These are phyloP conservation scores for Hydrochoerus hydrochaeris DNA, from an alignment of 2,113 vertebrate species.

Conservation along the genomic window DNA sequence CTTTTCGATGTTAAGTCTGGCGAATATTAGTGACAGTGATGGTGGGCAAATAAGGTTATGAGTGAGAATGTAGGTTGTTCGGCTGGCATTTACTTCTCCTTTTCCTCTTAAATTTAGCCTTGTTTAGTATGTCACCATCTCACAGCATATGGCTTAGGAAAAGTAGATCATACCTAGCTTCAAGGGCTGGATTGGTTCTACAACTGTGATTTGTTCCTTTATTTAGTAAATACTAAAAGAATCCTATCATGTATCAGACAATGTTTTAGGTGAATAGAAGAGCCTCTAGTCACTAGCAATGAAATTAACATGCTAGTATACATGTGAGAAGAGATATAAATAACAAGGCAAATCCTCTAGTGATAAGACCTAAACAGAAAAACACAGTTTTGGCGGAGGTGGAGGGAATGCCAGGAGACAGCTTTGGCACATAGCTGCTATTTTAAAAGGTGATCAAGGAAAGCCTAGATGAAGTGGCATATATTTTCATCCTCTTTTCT, in stretches of 20 bases:
- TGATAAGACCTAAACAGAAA: not conserved
- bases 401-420: not conserved
- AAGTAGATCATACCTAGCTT: not conserved
- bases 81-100: not conserved
- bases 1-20: not conserved
- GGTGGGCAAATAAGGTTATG: not conserved
- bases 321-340: not conserved
- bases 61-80: not conserved
- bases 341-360: not conserved
- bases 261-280: not conserved
- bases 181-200: not conserved
- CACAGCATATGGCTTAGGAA: not conserved
- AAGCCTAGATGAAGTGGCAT: not conserved
- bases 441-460: not conserved
- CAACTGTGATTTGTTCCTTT: not conserved
- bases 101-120: not conserved
- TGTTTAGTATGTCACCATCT: not conserved
- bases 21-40: not conserved
- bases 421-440: not conserved
- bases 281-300: not conserved
- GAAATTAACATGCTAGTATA: not conserved
- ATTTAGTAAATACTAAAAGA: not conserved
- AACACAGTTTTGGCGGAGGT: not conserved
- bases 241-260: not conserved
- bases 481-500: not conserved